phyloP scores from a whole-genome alignment of 1,140 invertebrate species.

The Drosophila dunni region DNA sequence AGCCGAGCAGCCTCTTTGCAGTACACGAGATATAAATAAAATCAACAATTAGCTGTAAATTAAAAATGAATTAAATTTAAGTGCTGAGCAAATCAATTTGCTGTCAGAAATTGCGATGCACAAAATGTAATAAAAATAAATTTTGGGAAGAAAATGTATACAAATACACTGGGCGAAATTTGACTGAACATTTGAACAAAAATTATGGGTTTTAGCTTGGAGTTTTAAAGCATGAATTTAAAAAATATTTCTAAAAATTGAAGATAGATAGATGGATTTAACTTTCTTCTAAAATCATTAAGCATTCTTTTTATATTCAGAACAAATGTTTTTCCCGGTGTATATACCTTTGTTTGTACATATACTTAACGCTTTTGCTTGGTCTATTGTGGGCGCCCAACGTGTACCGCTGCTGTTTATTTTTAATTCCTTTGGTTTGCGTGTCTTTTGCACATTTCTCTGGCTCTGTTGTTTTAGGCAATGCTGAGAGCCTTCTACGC shows the following conservation, averaged over 20 bases:
- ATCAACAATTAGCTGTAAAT: conserved; percentile 65
- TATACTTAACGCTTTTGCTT: conserved; percentile 6
- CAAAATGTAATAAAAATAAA: neutral
- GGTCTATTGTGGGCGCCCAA: conserved; percentile 29
- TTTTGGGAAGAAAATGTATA: too few relatives aligned
- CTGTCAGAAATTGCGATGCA: neutral
- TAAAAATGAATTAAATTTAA: conserved; percentile 64
- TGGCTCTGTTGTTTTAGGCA: conserved; percentile 39
- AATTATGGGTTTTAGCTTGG: too few relatives aligned
- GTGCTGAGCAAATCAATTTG: conserved; percentile 44
- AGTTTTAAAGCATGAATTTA: too few relatives aligned
- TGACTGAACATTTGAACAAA: too few relatives aligned
- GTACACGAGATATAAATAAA: neutral
- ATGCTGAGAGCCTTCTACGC: conserved; percentile 19
- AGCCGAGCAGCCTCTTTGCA: neutral
- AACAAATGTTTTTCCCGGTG: too few relatives aligned
- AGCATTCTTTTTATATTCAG: too few relatives aligned
- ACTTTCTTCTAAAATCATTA: too few relatives aligned
- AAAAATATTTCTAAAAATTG: too few relatives aligned
- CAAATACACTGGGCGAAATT: too few relatives aligned
- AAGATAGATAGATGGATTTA: too few relatives aligned
- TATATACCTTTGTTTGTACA: neutral
- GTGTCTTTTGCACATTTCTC: conserved; percentile 73
- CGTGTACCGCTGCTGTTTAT: conserved; percentile 26
- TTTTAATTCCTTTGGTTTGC: conserved; percentile 49